Base-by-base conservation (phyloP, 2,888 invertebrate species). In the Philopedon plagiatum region DNA sequence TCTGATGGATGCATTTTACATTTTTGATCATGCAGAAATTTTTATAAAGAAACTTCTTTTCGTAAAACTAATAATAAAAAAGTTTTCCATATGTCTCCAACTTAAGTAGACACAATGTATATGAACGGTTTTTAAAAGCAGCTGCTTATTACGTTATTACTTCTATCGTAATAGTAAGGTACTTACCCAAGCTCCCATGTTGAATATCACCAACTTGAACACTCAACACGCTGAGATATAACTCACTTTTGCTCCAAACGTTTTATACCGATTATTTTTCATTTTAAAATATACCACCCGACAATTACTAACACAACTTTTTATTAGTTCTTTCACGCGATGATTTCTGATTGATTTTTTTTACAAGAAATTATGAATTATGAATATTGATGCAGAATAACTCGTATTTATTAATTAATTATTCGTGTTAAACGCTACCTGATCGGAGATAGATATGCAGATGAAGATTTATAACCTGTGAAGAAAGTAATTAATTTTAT, bases 101-200 rank as follows among this genome's bases (percentile, higher is more conserved):
- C n/a, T n/a, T n/a, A n/a, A n/a, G n/a, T n/a, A n/a, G n/a, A n/a
- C n/a, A n/a, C n/a, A n/a, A n/a, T n/a, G n/a, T n/a, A n/a, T n/a
- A n/a, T n/a, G n/a, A n/a, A n/a, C n/a, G n/a, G n/a, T n/a, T n/a
- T n/a, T n/a, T n/a, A n/a, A n/a, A n/a, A n/a, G n/a, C n/a, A n/a
- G n/a, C n/a, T n/a, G n/a, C n/a, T n/a, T n/a, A n/a, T n/a, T n/a
- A n/a, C n/a, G n/a, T n/a, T n/a, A n/a, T n/a, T n/a, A n/a, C n/a
- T n/a, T n/a, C n/a, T n/a, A n/a, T n/a, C n/a, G n/a, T n/a, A n/a
- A n/a, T n/a, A n/a, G n/a, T n/a, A n/a, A n/a, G 13, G 19, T 63
- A 64, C 64, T 64, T 64, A 70, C 70, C 51, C 37, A 56, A 29
- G n/a, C 70, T 64, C 63, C 64, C 70, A 70, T 70, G 70, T 64